These are phyloP conservation scores for Epizoanthus scotinus DNA, from an alignment of 92 coral and sea anemone species.

Conservation along the genomic window DNA sequence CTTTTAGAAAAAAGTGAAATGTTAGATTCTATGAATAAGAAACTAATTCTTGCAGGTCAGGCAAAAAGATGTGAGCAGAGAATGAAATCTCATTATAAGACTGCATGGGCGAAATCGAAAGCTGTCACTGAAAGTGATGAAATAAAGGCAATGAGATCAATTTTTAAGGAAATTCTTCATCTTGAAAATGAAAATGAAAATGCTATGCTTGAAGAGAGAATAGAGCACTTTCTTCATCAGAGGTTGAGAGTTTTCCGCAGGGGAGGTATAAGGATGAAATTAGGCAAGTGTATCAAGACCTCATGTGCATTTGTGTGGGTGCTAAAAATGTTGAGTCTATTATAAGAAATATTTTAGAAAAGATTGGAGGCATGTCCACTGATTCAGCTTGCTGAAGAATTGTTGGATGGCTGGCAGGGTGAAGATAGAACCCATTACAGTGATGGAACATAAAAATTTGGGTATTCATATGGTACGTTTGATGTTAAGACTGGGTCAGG, in stretches of 20 bases:
- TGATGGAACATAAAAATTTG: too few species aligned
- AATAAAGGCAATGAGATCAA: conserved; percentile 29
- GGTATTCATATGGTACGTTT: too few species aligned
- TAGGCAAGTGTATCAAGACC: conserved; percentile 36
- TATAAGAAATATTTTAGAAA: conserved; percentile 11
- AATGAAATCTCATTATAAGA: conserved; percentile 30
- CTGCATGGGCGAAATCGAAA: conserved; percentile 11
- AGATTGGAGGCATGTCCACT: conserved; percentile 2
- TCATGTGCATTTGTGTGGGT: conserved; percentile 8
- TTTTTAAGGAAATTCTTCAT: conserved; percentile 29
- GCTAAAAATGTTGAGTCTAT: conserved; percentile 37
- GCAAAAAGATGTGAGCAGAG: not conserved
- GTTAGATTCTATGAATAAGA: too few species aligned
- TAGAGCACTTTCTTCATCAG: conserved; percentile 32
- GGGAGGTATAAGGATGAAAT: conserved; percentile 38
- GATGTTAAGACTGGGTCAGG: too few species aligned
- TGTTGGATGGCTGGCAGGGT: conserved; percentile 14
- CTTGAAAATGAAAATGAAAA: too few species aligned
- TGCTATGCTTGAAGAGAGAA: conserved; percentile 42
- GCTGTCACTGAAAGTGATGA: conserved; percentile 22
- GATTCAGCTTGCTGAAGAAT: conserved; percentile 27
- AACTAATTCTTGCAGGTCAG: too few species aligned
- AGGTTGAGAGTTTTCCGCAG: conserved; percentile 15
- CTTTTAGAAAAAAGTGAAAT: too few species aligned
- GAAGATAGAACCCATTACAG: not conserved